A percentile compares a stretch with the other conserved stretches of the same genome.
Conservation (phyloP, 2,888 invertebrate genomes). For the Elysia crispata region DNA sequence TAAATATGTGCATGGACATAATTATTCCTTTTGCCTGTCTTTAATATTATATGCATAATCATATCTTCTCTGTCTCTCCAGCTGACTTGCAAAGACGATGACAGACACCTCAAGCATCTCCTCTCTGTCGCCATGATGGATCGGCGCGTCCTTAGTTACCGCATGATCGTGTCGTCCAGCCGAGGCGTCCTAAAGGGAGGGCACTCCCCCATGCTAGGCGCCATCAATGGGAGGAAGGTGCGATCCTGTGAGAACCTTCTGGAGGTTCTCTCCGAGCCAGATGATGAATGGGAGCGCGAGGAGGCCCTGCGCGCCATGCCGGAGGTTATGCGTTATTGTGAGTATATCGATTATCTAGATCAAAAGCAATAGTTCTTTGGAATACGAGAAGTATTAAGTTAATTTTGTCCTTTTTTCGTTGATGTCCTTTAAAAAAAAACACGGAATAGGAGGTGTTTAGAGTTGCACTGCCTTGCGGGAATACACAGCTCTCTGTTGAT, state of each 20-base stretch:
- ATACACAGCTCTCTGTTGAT: too few relatives aligned
- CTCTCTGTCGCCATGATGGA: slow-evolving; percentile 43
- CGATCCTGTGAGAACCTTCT: slow-evolving; percentile 38
- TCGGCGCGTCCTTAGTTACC: slow-evolving; percentile 64
- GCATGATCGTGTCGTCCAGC: slow-evolving; percentile 67
- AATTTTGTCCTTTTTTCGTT: too few relatives aligned
- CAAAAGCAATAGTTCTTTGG: too few relatives aligned
- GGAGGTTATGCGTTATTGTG: background rate
- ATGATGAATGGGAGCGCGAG: background rate
- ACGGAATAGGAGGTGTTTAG: too few relatives aligned
- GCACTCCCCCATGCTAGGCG: slow-evolving; percentile 42
- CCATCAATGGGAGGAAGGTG: slow-evolving; percentile 41
- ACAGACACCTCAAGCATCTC: slow-evolving; percentile 41
- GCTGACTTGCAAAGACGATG: slow-evolving; percentile 47
- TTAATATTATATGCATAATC: too few relatives aligned
- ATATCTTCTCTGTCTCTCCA: background rate
- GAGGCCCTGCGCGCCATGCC: background rate
- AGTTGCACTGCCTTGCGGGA: too few relatives aligned
- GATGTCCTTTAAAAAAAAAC: too few relatives aligned
- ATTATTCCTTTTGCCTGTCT: too few relatives aligned
- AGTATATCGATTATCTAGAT: too few relatives aligned
- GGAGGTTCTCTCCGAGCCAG: background rate
- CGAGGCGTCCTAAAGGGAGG: slow-evolving; percentile 58
- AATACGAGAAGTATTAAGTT: too few relatives aligned
- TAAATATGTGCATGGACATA: background rate